These are phyloP conservation scores for Irena cyanogastra DNA, from an alignment of 2,113 vertebrate genomes.

Conservation along the genomic window DNA sequence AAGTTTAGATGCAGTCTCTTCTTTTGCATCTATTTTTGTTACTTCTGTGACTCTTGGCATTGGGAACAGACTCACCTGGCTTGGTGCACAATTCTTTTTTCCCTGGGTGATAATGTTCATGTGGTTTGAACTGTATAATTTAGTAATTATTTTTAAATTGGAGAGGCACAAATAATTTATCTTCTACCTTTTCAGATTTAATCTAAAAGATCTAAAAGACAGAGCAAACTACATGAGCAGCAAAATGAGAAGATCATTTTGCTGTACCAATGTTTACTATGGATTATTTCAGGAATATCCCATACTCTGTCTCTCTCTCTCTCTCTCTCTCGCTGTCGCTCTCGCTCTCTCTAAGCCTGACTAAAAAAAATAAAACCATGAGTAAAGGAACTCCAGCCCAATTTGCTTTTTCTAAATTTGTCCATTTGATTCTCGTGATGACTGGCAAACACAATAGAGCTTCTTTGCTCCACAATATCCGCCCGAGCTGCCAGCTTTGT, in stretches of 20 bases:
- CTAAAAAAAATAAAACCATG: too few relatives aligned
- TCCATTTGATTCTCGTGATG: slow-evolving; percentile 57
- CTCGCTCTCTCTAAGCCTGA: background rate
- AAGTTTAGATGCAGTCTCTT: background rate
- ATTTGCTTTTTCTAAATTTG: slow-evolving; percentile 54
- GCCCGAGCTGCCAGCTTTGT: slow-evolving; percentile 67
- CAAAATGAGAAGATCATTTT: background rate
- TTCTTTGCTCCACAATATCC: slow-evolving; percentile 63
- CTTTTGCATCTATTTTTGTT: background rate
- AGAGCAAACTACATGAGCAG: background rate
- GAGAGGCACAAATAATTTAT: background rate
- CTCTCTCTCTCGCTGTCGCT: background rate
- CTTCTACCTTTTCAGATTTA: background rate
- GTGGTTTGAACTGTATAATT: background rate
- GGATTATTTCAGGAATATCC: slow-evolving; percentile 11
- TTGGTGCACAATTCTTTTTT: background rate
- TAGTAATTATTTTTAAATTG: background rate
- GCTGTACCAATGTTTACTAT: background rate
- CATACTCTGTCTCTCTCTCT: background rate
- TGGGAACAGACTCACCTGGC: background rate
- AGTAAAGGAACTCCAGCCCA: slow-evolving; percentile 29
- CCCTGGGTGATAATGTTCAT: background rate
- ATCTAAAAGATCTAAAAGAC: background rate
- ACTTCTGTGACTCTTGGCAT: background rate
- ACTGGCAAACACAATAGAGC: slow-evolving; percentile 62